A percentile compares a stretch with the other conserved stretches of the same genome.
Conservation (phyloP, 2,113 vertebrate genomes). For the Gadus macrocephalus region DNA sequence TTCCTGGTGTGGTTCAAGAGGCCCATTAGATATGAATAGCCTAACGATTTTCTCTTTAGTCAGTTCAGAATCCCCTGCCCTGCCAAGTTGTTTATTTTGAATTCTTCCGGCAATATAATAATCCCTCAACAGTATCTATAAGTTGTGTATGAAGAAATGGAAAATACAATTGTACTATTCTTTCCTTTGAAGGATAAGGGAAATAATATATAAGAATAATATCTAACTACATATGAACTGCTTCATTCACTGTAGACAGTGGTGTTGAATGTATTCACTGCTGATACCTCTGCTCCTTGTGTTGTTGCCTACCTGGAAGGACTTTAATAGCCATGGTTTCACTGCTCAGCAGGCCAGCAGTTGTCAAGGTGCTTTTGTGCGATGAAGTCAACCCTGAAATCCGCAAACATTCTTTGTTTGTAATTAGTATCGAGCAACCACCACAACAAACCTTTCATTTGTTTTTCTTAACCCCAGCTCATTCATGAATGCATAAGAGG, state of each 20-base stretch:
- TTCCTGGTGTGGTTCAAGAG: conserved; percentile 28
- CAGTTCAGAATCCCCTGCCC: conserved; percentile 47
- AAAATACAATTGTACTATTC: neutral
- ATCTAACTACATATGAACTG: neutral
- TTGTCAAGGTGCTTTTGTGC: conserved; percentile 12
- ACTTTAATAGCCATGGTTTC: conserved; percentile 15
- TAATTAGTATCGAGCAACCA: neutral
- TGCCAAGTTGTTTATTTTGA: conserved; percentile 24
- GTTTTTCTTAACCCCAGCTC: neutral
- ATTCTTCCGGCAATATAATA: neutral
- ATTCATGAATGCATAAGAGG: neutral
- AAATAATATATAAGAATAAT: neutral
- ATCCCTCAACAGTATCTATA: neutral
- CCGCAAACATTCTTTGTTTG: neutral
- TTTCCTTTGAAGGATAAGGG: neutral
- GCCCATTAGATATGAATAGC: conserved; percentile 48
- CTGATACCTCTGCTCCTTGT: neutral
- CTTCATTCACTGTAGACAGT: neutral
- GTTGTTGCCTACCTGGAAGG: conserved; percentile 39
- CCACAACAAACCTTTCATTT: neutral
- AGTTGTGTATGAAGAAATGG: neutral
- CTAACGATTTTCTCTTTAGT: conserved; percentile 31
- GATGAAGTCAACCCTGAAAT: neutral
- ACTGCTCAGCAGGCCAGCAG: conserved; percentile 7
- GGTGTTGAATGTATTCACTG: neutral